Evolutionary conservation across 2,888 invertebrate species (phyloP).

Genomic region (Trichacis sp.): DNA sequence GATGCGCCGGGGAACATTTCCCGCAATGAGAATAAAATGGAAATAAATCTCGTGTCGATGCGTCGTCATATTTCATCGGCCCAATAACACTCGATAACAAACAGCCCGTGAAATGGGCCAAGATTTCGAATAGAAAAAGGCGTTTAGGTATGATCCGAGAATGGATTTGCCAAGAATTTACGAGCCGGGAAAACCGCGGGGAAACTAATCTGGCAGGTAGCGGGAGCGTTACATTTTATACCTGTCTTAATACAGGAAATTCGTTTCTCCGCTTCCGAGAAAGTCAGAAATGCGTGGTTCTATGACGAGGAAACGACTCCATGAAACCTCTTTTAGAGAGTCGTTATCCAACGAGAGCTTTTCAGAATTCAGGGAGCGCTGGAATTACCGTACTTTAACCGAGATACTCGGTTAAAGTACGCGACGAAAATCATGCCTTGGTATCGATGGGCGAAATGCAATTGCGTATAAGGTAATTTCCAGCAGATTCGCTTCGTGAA

Average conservation of each 20-base stretch:
- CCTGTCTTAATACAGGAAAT: conserved; percentile 47
- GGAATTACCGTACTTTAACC: no score
- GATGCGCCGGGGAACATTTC: not conserved
- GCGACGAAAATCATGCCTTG: conserved; percentile 28
- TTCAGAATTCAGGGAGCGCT: conserved; percentile 41
- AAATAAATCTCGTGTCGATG: not conserved
- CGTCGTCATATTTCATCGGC: not conserved
- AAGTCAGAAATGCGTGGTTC: conserved; percentile 47
- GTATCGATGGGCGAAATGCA: conserved; percentile 27
- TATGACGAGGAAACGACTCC: conserved; percentile 47
- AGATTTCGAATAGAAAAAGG: no score
- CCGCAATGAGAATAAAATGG: not conserved
- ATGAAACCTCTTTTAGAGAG: conserved; percentile 55
- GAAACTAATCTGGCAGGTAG: conserved; percentile 33
- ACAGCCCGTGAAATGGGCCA: no score
- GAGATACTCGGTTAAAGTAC: conserved; percentile 35
- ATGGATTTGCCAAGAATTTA: conserved; percentile 26
- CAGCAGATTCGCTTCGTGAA: conserved; percentile 5
- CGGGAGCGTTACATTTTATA: conserved; percentile 36
- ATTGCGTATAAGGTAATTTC: conserved; percentile 22
- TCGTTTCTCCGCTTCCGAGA: conserved; percentile 52
- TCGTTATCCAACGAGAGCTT: conserved; percentile 58
- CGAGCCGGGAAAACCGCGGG: conserved; percentile 29
- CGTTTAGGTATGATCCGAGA: not conserved
- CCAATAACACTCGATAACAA: not conserved